Base-by-base conservation (phyloP, 2,888 invertebrate species). In the Apodemia mormo region DNA sequence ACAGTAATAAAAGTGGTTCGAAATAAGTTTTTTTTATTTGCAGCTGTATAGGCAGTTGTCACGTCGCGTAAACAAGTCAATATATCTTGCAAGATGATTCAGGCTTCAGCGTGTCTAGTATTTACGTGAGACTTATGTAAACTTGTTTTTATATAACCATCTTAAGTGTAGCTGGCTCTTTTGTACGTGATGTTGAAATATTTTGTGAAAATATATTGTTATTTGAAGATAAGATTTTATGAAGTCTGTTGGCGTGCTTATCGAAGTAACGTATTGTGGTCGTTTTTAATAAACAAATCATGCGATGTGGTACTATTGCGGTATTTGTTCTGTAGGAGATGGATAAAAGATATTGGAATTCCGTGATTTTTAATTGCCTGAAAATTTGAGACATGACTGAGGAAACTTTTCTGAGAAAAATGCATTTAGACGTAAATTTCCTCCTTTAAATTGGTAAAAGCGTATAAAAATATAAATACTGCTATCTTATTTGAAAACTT, bases 31-130 rank as follows among this genome's bases (percentile, higher is more conserved):
- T 33, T 30, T 61, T 61, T 61, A 33, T 30, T 33, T 61, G 33
- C 12, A 33, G 33, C 14, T 30, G 30, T 61, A 33, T 61, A 14
- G 33, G 30, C 29, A n/a, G 30, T 52, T 54, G 64, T 52, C 64
- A 54, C 65, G 68, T 68, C 33, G 49, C 30, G 68, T 64, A 64
- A 68, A 68, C 68, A 68, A 49, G 22, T 64, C 49, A 52, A 68
- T 68, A 68, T 68, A 68, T 68, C 52, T 68, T 68, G 9, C 33
- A 5, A 68, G 22, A 29, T 64, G 65, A 37, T 52, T 52, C 65
- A 30, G 64, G 65, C 29, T 52, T 52, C 65, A 30, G 64, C 33
- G 37, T 58, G 12, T 30, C 29, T 58, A 58, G 58, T 58, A 52
- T 58, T 58, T 58, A 58, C 30, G 58, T 58, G 58, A 30, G 30